A percentile compares a stretch with the other conserved stretches of the same genome.
Evolutionary conservation across 1,140 invertebrate species (phyloP).

Genomic region (Anastrepha ludens): DNA sequence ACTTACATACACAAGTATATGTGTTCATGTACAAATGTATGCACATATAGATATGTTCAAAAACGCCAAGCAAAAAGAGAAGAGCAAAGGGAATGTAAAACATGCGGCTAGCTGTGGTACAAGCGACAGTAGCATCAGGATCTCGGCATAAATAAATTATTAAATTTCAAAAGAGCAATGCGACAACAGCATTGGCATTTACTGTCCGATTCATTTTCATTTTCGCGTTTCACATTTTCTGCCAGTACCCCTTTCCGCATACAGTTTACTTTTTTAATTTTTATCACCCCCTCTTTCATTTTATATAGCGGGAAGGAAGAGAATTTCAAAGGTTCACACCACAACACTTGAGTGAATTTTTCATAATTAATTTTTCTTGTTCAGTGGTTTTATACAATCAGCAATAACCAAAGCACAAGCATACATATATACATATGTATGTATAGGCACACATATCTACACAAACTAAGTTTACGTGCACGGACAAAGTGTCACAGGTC

Average conservation of each 20-base stretch:
- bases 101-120: not conserved
- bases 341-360: conserved; percentile 60
- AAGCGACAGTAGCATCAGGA: not conserved
- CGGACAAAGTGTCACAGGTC: conserved; percentile 61
- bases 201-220: conserved; percentile 41
- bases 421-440: conserved; percentile 62
- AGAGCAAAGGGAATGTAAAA: not conserved
- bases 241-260: not conserved
- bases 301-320: not conserved
- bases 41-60: not conserved
- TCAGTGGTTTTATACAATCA: conserved; percentile 73
- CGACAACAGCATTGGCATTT: conserved; percentile 42
- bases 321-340: not conserved
- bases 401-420: conserved; percentile 62
- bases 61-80: not conserved
- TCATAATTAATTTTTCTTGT: conserved; percentile 73
- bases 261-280: conserved; percentile 29
- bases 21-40: not conserved
- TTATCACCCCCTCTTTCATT: not conserved
- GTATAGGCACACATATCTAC: not conserved
- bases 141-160: conserved; percentile 42
- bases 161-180: conserved; percentile 44
- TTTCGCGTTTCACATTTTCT: conserved; percentile 8
- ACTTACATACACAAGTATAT: not conserved
- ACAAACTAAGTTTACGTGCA: not conserved